Evolutionary conservation across 1,140 invertebrate genomes (phyloP).

Genomic region (Homalodisca vitripennis): DNA sequence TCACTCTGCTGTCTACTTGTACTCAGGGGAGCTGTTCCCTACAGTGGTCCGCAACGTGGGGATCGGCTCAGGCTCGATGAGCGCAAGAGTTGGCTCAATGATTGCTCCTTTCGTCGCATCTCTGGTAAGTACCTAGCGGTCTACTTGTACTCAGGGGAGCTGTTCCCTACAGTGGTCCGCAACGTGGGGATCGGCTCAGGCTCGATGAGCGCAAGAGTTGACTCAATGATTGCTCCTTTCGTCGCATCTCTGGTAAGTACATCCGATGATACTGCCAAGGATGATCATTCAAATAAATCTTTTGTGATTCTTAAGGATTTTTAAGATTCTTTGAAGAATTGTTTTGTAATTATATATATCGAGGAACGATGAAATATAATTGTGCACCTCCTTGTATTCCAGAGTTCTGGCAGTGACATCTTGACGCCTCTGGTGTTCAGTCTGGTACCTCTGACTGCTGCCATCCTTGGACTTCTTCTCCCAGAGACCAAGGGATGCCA

Average conservation of each 20-base stretch:
- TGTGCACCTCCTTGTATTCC: too few relatives aligned
- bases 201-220: constrained; percentile 73
- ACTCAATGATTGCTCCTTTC: constrained; percentile 73
- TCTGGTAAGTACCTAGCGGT: constrained; percentile 55
- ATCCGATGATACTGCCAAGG: too few relatives aligned
- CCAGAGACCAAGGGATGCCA: constrained; percentile 42
- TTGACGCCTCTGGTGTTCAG: constrained; percentile 47
- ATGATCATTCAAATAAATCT: too few relatives aligned
- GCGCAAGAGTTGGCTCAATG: constrained; percentile 74
- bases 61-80: constrained; percentile 73
- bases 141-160: constrained; percentile 78
- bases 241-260: constrained; percentile 59
- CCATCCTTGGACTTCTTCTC: constrained; percentile 35
- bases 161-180: constrained; percentile 80
- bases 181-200: constrained; percentile 75
- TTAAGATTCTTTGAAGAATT: too few relatives aligned
- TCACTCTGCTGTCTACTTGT: constrained; percentile 76
- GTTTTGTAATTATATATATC: too few relatives aligned
- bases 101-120: constrained; percentile 69
- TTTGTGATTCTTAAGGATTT: too few relatives aligned
- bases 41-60: constrained; percentile 78
- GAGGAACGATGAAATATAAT: too few relatives aligned
- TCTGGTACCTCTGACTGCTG: constrained; percentile 35
- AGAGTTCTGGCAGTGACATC: constrained; percentile 53
- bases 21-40: constrained; percentile 80